Evolutionary conservation across 2,888 invertebrate species (phyloP).

Genomic region (Sinohyriopsis cumingii): DNA sequence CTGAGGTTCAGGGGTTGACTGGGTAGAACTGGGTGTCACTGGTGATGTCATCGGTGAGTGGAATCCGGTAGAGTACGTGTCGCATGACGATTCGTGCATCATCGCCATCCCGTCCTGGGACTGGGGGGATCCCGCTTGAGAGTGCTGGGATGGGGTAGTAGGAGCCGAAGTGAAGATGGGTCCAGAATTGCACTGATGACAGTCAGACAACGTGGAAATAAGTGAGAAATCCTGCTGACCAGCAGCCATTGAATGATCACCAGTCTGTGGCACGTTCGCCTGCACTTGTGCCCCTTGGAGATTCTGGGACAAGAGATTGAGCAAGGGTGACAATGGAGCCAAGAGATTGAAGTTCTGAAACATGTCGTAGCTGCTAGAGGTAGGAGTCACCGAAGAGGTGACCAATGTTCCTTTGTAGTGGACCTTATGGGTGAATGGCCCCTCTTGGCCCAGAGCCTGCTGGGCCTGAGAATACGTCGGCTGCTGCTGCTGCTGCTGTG

Average conservation of each 20-base stretch:
- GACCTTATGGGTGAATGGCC: constrained; percentile 65
- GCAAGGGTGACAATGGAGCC: constrained; percentile 64
- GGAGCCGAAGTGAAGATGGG: constrained; percentile 46
- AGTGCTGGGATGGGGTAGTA: constrained; percentile 49
- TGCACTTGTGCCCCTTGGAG: constrained; percentile 49
- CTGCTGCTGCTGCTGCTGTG: constrained; percentile 14
- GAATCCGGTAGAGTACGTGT: constrained; percentile 54
- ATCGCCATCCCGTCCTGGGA: constrained; percentile 32
- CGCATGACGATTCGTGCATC: constrained; percentile 37
- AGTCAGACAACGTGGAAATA: constrained; percentile 33
- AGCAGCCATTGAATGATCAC: constrained; percentile 1
- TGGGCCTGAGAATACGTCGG: constrained; percentile 2
- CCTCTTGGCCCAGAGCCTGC: constrained; percentile 12
- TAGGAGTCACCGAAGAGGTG: constrained; percentile 75
- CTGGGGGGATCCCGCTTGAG: constrained; percentile 41
- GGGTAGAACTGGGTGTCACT: constrained; percentile 52
- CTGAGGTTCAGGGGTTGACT: constrained; percentile 59
- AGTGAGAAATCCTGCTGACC: constrained; percentile 17
- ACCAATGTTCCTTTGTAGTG: constrained; percentile 83
- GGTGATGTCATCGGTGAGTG: constrained; percentile 51
- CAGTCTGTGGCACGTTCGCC: constrained; percentile 39
- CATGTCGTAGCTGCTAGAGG: constrained; percentile 47
- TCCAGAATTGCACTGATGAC: constrained; percentile 27
- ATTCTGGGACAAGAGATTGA: constrained; percentile 63
- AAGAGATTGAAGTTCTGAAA: constrained; percentile 52